Conservation (phyloP, 2,797 vertebrate genomes). For the Sciaenops ocellatus region DNA sequence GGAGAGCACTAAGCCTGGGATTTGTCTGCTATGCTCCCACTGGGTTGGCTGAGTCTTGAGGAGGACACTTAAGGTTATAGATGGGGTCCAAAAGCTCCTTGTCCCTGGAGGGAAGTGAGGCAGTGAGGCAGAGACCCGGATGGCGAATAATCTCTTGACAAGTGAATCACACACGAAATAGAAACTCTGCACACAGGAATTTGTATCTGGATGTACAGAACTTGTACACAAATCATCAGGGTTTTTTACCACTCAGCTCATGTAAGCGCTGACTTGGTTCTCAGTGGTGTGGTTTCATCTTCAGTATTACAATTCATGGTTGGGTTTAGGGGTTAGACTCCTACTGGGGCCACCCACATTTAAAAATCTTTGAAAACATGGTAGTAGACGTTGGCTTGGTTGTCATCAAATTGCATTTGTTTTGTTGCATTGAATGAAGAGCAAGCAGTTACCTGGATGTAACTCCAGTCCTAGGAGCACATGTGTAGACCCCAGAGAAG, state of each 20-base stretch:
- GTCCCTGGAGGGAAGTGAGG: constrained; percentile 3
- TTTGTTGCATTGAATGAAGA: background rate
- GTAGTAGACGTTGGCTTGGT: background rate
- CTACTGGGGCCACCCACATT: background rate
- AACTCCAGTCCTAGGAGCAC: background rate
- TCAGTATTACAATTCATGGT: background rate
- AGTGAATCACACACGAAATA: constrained; percentile 19
- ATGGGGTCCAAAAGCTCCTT: constrained; percentile 9
- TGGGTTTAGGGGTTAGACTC: background rate
- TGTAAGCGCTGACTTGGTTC: background rate
- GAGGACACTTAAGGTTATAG: constrained; percentile 48
- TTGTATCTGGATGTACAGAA: background rate
- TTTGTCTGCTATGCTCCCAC: constrained; percentile 55
- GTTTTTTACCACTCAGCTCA: constrained; percentile 4
- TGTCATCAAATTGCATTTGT: too few relatives aligned
- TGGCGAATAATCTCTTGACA: constrained; percentile 10
- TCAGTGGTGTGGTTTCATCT: background rate
- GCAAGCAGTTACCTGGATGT: background rate
- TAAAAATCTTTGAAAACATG: background rate
- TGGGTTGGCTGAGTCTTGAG: constrained; percentile 32
- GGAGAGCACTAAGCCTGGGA: constrained; percentile 50
- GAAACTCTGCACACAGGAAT: background rate
- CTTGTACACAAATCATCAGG: background rate
- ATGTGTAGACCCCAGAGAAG: background rate
- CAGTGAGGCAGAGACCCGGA: constrained; percentile 10